A percentile compares a stretch with the other conserved stretches of the same genome.
Evolutionary conservation across 2,113 vertebrate genomes (phyloP).

Genomic region (Gambusia affinis): DNA sequence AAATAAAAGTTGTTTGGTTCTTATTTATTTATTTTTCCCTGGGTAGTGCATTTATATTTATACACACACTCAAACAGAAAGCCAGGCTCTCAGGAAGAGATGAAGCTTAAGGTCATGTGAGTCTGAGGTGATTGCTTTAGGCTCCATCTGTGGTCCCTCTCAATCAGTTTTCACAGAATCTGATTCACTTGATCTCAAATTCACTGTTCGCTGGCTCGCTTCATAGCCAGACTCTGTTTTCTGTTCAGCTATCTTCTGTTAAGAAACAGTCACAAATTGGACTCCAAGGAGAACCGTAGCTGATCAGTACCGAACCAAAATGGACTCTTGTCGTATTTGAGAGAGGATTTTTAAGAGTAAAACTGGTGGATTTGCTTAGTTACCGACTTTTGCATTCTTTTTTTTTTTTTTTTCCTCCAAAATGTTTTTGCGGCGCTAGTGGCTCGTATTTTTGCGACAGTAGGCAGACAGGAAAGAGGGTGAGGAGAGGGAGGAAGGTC

Average conservation of each 20-base stretch:
- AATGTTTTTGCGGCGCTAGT: too few relatives aligned
- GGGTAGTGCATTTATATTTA: constrained; percentile 9
- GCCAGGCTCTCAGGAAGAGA: constrained; percentile 27
- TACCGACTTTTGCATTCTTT: not conserved
- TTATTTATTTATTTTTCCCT: not conserved
- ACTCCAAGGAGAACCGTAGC: not conserved
- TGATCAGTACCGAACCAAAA: not conserved
- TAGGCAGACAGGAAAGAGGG: too few relatives aligned
- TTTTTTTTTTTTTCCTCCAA: too few relatives aligned
- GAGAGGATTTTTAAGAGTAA: not conserved
- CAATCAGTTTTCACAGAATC: constrained; percentile 47
- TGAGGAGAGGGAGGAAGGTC: too few relatives aligned
- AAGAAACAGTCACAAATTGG: not conserved
- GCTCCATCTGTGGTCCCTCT: constrained; percentile 17
- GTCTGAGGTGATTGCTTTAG: constrained; percentile 3
- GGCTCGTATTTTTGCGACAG: too few relatives aligned
- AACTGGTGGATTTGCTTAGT: not conserved
- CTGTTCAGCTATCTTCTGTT: constrained; percentile 9
- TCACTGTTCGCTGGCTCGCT: not conserved
- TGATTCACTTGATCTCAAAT: not conserved
- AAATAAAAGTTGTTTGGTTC: constrained; percentile 8
- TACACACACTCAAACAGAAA: not conserved
- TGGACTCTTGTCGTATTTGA: not conserved
- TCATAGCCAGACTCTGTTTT: not conserved
- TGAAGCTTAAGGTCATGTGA: constrained; percentile 33